Conservation (phyloP, 2,888 invertebrate species). For the Tanypteryx hageni region DNA sequence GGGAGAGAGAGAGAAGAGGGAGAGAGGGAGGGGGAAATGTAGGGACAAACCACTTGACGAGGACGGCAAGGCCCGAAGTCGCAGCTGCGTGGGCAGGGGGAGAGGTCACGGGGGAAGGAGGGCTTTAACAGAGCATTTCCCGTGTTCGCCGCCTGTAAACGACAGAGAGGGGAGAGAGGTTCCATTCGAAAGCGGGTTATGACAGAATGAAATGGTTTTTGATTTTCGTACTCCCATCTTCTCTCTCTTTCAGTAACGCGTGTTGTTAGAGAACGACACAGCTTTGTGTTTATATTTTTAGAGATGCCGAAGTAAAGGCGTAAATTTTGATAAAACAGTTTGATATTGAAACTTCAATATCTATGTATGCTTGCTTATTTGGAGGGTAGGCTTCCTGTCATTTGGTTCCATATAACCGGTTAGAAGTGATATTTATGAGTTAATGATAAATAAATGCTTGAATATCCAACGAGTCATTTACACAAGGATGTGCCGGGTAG, state of each 20-base stretch:
- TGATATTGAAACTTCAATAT: too few species aligned
- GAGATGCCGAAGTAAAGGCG: too few species aligned
- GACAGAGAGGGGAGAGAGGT: neutral
- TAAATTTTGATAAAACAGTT: too few species aligned
- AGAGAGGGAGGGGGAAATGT: neutral
- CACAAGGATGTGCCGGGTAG: too few species aligned
- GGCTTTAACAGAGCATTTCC: slow-evolving; percentile 45
- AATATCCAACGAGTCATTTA: too few species aligned
- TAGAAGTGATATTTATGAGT: too few species aligned
- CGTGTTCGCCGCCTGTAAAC: slow-evolving; percentile 35
- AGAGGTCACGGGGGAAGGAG: neutral
- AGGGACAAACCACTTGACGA: slow-evolving; percentile 37
- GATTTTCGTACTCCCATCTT: neutral
- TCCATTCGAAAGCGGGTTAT: neutral
- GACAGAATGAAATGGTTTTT: neutral
- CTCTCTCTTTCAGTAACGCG: neutral
- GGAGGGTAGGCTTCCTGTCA: too few species aligned
- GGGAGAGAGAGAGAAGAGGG: neutral
- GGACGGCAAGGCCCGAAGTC: neutral
- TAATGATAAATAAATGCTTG: too few species aligned
- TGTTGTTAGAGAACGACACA: neutral
- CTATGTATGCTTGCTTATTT: too few species aligned
- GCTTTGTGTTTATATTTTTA: too few species aligned
- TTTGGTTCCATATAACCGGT: too few species aligned
- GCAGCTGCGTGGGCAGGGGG: neutral